These are phyloP conservation scores for Actinemys pallida DNA, from an alignment of 2,113 vertebrate genomes.

Conservation along the genomic window DNA sequence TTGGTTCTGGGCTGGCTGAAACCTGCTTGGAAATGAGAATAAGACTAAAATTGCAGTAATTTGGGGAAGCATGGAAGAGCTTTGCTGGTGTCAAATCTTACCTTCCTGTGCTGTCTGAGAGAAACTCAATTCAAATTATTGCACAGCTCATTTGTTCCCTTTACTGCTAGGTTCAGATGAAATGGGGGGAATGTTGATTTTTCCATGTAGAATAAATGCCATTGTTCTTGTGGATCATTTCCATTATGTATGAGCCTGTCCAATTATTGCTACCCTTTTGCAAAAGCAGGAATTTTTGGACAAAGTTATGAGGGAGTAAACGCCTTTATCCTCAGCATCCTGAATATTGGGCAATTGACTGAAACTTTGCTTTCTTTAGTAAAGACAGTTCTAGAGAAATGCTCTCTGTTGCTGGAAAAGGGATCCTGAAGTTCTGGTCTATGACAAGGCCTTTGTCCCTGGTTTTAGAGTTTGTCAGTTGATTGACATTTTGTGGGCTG, in stretches of 20 bases:
- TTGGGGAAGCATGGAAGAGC: constrained; percentile 52
- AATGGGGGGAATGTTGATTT: not conserved
- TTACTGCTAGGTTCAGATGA: constrained; percentile 26
- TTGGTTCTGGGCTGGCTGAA: constrained; percentile 56
- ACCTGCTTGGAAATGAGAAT: constrained; percentile 61
- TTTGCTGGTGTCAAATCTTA: constrained; percentile 65
- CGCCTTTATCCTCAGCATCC: constrained; percentile 20
- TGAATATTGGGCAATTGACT: not conserved
- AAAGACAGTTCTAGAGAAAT: not conserved
- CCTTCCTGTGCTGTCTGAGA: constrained; percentile 62
- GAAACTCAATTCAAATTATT: constrained; percentile 73
- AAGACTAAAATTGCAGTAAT: constrained; percentile 71
- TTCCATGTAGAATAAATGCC: constrained; percentile 37
- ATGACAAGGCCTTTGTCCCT: not conserved
- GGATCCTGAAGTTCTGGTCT: not conserved
- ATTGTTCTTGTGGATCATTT: constrained; percentile 50
- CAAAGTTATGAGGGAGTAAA: not conserved
- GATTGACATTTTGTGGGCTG: not conserved
- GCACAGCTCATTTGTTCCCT: constrained; percentile 72
- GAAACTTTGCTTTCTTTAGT: not conserved
- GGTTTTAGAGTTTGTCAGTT: not conserved
- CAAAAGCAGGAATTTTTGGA: constrained; percentile 44
- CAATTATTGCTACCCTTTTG: constrained; percentile 31
- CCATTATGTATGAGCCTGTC: constrained; percentile 37
- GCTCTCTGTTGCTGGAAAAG: not conserved